Evolutionary conservation across 2,888 invertebrate species (phyloP).

Genomic region (Itoplectis maculator): DNA sequence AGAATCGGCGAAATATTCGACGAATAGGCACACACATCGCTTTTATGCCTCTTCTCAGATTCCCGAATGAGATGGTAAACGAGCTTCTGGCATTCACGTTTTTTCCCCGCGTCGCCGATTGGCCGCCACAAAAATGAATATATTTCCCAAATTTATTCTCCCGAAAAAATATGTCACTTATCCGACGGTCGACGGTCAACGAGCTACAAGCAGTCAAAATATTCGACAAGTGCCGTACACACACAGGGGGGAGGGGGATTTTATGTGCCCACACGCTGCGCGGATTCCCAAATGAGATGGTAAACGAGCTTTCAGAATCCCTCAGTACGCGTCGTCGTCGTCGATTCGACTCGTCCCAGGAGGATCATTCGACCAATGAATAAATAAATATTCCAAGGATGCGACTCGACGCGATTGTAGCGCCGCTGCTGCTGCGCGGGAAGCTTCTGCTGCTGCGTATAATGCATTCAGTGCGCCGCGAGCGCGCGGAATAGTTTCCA

Average conservation of each 20-base stretch:
- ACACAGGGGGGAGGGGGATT: too few species aligned
- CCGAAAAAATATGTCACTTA: too few species aligned
- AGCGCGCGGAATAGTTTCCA: conserved; percentile 36
- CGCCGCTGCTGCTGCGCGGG: background rate
- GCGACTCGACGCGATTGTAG: too few species aligned
- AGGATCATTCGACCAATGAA: background rate
- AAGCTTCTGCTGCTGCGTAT: background rate
- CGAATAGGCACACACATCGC: background rate
- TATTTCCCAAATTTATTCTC: too few species aligned
- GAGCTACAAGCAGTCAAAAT: too few species aligned
- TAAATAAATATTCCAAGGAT: background rate
- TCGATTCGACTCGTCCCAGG: background rate
- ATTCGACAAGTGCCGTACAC: too few species aligned
- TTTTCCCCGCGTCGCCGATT: too few species aligned
- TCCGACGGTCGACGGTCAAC: too few species aligned
- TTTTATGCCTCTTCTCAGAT: background rate
- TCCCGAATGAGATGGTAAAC: conserved; percentile 11
- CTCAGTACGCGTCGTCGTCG: too few species aligned
- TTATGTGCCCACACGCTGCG: background rate
- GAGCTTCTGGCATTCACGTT: background rate
- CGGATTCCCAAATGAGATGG: background rate
- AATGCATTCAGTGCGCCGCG: background rate
- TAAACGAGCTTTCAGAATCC: background rate
- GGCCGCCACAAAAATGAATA: too few species aligned
- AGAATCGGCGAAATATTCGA: conserved; percentile 9